A percentile compares a stretch with the other conserved stretches of the same genome.
These are phyloP conservation scores for Grammomys dolichurus DNA, from an alignment of 2,113 vertebrate species.

Conservation along the genomic window DNA sequence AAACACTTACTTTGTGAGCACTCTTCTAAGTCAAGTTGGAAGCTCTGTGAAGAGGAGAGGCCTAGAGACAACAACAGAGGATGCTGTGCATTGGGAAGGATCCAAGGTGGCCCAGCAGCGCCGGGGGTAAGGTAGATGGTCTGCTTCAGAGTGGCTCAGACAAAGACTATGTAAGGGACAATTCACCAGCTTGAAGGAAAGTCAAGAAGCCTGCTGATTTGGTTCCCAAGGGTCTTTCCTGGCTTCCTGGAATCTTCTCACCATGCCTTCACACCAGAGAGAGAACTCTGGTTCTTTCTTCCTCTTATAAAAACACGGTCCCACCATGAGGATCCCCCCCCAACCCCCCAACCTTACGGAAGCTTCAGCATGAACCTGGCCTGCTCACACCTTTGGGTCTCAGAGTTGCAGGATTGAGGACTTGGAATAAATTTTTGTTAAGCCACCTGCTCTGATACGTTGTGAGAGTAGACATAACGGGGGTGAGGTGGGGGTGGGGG, in stretches of 20 bases:
- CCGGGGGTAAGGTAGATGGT: neutral
- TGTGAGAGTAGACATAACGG: neutral
- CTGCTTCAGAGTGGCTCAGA: neutral
- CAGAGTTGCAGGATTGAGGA: neutral
- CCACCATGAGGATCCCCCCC: neutral
- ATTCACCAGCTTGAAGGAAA: neutral
- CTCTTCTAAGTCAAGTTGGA: neutral
- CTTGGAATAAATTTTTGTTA: neutral
- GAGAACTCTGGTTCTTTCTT: neutral
- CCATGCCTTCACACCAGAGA: neutral
- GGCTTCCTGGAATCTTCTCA: neutral
- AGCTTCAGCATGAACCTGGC: neutral
- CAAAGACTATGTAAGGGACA: neutral
- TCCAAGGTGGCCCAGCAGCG: neutral
- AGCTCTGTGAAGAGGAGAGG: neutral
- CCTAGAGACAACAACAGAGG: accelerated
- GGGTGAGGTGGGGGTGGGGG: too few relatives aligned
- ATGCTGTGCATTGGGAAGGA: neutral
- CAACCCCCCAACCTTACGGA: neutral
- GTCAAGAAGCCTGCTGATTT: neutral
- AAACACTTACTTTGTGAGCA: neutral
- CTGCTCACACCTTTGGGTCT: neutral
- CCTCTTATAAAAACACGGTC: neutral
- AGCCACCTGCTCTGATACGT: neutral
- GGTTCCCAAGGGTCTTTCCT: neutral